Conservation (phyloP, 1,140 invertebrate genomes). For the Metopolophium dirhodum region DNA sequence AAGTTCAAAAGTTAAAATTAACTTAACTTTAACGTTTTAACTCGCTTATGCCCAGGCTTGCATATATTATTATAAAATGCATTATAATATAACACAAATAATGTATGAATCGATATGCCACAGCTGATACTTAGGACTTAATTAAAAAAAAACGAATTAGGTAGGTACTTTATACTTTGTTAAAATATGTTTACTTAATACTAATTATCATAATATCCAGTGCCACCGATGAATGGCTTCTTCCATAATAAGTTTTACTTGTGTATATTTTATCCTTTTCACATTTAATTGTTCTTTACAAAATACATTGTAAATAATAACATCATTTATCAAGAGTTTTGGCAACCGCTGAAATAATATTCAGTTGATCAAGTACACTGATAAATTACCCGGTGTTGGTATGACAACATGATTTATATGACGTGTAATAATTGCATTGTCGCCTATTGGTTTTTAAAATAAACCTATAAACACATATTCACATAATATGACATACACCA, state of each 20-base stretch:
- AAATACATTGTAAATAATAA: neutral
- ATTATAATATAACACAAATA: too few relatives aligned
- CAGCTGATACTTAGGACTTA: neutral
- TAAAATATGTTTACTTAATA: neutral
- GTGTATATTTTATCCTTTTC: neutral
- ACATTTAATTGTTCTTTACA: neutral
- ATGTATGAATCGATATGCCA: neutral
- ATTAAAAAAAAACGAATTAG: neutral
- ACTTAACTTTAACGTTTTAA: too few relatives aligned
- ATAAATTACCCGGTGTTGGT: neutral
- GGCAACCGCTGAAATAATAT: neutral
- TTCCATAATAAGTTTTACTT: neutral
- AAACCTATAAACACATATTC: neutral
- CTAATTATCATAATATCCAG: neutral
- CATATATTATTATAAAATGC: too few relatives aligned
- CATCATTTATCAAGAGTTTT: neutral
- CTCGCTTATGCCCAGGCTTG: too few relatives aligned
- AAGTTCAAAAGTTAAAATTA: too few relatives aligned
- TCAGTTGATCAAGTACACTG: neutral
- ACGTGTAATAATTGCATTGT: neutral
- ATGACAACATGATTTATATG: neutral
- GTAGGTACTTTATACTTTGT: neutral
- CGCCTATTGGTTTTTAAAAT: neutral
- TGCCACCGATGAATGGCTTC: neutral
- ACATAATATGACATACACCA: neutral